phyloP scores from a whole-genome alignment of 2,113 vertebrate species.

The Cacatua alba region DNA sequence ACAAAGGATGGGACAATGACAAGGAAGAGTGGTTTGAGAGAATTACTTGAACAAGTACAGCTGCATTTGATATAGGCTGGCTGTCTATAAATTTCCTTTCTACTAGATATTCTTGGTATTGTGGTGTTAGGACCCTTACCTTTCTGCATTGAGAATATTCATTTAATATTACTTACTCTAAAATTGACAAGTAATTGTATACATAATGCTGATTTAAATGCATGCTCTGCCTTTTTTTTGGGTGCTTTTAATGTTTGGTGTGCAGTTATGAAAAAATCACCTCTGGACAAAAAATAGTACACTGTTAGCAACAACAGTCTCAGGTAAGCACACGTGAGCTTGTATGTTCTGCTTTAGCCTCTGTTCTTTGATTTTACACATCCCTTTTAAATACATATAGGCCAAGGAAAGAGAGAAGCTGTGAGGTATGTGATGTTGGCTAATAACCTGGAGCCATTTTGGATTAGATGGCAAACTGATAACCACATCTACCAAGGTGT shows the following conservation, averaged over 20 bases:
- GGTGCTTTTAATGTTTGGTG: not conserved
- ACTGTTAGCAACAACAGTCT: not conserved
- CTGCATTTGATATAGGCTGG: not conserved
- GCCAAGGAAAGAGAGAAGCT: not conserved
- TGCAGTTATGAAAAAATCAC: not conserved
- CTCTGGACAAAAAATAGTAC: not conserved
- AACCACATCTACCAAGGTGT: not conserved
- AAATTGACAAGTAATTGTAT: not conserved
- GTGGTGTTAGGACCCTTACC: not conserved
- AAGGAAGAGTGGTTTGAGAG: not conserved
- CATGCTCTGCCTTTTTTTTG: not conserved
- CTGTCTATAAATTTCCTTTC: not conserved
- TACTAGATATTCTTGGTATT: not conserved
- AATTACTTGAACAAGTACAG: not conserved
- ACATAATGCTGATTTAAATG: not conserved
- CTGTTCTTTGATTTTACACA: not conserved
- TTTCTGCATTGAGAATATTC: not conserved
- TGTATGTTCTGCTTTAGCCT: fast-evolving
- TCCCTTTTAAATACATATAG: not conserved
- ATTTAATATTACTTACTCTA: not conserved
- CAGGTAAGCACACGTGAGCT: not conserved
- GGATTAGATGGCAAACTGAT: not conserved
- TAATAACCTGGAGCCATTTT: not conserved
- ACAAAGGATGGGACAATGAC: not conserved
- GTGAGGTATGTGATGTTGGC: not conserved